Percentiles rank a stretch among this genome's conserved stretches.
These are phyloP conservation scores for Rosalia funebris DNA, from an alignment of 2,888 invertebrate species.

Conservation along the genomic window DNA sequence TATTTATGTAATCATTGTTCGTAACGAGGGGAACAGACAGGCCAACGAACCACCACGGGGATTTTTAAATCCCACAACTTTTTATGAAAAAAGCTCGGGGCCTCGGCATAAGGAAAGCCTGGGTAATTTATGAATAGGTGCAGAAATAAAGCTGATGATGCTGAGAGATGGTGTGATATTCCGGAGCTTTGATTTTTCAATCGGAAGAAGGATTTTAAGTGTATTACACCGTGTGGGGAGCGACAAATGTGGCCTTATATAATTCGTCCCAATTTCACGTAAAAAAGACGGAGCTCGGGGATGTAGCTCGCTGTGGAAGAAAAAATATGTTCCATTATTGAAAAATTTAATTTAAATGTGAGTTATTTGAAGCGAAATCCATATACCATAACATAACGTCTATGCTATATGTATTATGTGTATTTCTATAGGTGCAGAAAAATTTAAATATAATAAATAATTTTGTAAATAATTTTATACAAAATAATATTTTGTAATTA, in stretches of 20 bases:
- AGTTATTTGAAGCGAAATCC: too few relatives aligned
- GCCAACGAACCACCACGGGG: slow-evolving; percentile 43
- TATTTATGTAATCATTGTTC: slow-evolving; percentile 50
- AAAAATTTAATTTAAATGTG: too few relatives aligned
- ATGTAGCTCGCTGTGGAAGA: too few relatives aligned
- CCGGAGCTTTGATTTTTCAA: slow-evolving; percentile 38
- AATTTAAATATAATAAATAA: too few relatives aligned
- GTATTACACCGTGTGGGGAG: slow-evolving; percentile 12
- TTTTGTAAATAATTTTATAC: too few relatives aligned
- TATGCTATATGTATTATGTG: too few relatives aligned
- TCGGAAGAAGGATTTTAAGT: slow-evolving; percentile 28
- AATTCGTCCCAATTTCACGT: slow-evolving; percentile 11
- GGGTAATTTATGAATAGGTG: slow-evolving; percentile 33
- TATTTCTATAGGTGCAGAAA: too few relatives aligned
- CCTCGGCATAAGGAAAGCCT: slow-evolving; percentile 11
- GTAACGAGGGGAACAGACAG: slow-evolving; percentile 43
- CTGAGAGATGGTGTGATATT: slow-evolving; percentile 32
- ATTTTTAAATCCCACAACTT: slow-evolving; percentile 44
- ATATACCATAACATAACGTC: too few relatives aligned
- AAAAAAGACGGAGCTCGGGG: too few relatives aligned
- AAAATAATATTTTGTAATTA: too few relatives aligned
- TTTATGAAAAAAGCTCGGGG: slow-evolving; percentile 31
- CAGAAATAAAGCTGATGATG: slow-evolving; percentile 39
- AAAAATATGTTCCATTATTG: too few relatives aligned
- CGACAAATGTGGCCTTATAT: slow-evolving; percentile 12